A percentile compares a stretch with the other conserved stretches of the same genome.
phyloP scores from a whole-genome alignment of 2,113 vertebrate species.

The Heterotis niloticus region DNA sequence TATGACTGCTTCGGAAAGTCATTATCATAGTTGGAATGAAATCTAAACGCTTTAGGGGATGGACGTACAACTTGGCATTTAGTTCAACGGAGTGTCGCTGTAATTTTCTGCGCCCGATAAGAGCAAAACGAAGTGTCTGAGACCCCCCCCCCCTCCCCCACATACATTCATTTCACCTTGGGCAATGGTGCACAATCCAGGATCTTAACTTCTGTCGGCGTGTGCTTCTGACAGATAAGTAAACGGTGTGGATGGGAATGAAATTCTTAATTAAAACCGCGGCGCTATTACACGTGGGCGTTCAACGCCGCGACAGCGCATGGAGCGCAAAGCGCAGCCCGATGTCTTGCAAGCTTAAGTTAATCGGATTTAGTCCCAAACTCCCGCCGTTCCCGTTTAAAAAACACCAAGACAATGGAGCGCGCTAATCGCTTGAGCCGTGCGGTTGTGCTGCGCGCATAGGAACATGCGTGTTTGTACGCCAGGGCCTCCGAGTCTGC shows the following conservation, averaged over 20 bases:
- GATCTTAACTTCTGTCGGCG: conserved; percentile 93
- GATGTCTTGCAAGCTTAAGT: conserved; percentile 61
- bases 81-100: conserved; percentile 88
- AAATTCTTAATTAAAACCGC: conserved; percentile 97
- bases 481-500: no score
- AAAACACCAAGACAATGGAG: background rate
- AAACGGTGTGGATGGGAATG: conserved; percentile 99
- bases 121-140: conserved; percentile 73
- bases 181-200: conserved; percentile 93
- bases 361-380: conserved; percentile 63
- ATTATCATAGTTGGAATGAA: conserved; percentile 76
- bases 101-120: conserved; percentile 93
- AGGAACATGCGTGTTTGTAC: no score
- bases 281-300: conserved; percentile 88
- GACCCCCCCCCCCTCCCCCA: conserved; percentile 53
- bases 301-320: conserved; percentile 72
- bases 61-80: conserved; percentile 82
- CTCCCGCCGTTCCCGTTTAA: conserved; percentile 22
- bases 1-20: conserved; percentile 41
- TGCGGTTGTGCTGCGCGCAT: no score
- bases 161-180: conserved; percentile 88
- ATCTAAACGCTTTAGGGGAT: conserved; percentile 75
- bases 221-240: conserved; percentile 99
- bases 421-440: background rate
- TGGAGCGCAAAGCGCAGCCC: conserved; percentile 64